These are phyloP conservation scores for Notamacropus eugenii DNA, from an alignment of 2,797 vertebrate genomes.

Conservation along the genomic window DNA sequence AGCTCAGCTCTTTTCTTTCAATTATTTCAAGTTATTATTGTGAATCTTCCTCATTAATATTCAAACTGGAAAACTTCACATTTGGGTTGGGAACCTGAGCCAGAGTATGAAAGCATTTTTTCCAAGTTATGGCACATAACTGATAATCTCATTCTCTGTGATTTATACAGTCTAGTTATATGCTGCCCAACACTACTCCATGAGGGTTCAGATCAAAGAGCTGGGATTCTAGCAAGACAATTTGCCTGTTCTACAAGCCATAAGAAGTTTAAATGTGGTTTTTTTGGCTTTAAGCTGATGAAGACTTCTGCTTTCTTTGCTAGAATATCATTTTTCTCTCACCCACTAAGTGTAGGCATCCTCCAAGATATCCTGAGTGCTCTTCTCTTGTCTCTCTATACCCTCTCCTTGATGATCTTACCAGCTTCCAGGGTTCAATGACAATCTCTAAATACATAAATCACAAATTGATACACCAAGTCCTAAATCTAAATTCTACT, in stretches of 20 bases:
- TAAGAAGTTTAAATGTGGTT: not conserved
- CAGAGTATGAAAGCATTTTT: not conserved
- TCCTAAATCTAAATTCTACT: not conserved
- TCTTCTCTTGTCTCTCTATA: not conserved
- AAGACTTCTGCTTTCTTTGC: not conserved
- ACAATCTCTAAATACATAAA: not conserved
- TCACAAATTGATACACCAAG: not conserved
- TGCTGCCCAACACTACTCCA: not conserved
- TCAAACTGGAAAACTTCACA: not conserved
- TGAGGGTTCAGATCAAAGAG: not conserved
- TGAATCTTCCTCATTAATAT: not conserved
- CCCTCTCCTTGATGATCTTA: not conserved
- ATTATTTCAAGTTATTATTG: not conserved
- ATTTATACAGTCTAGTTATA: not conserved
- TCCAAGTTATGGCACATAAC: not conserved
- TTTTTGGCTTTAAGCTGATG: not conserved
- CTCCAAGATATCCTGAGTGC: not conserved
- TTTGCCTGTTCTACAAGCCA: not conserved
- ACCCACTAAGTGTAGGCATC: not conserved
- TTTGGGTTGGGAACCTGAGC: not conserved
- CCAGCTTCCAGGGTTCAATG: not conserved
- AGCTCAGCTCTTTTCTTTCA: not conserved
- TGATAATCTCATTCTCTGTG: fast-evolving
- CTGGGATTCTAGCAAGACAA: not conserved
- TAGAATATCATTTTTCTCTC: not conserved